phyloP scores from a whole-genome alignment of 1,140 invertebrate species.

The Nasonia longicornis region DNA sequence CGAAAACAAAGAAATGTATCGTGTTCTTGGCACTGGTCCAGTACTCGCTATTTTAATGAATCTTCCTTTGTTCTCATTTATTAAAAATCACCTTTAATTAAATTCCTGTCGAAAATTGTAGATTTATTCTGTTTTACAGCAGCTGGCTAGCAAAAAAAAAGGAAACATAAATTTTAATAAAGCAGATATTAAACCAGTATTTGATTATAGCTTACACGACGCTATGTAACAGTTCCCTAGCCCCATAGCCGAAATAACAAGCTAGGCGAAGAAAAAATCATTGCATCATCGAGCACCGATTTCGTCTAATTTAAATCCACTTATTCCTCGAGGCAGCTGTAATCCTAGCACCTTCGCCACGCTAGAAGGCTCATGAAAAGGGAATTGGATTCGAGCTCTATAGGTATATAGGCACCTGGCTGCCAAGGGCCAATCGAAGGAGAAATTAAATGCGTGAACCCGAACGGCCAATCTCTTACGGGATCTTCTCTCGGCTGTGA shows the following conservation, averaged over 20 bases:
- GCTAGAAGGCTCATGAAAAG: background rate
- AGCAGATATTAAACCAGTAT: no score
- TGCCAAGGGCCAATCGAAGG: background rate
- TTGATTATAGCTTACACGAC: no score
- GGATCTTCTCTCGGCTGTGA: background rate
- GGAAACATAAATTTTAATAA: no score
- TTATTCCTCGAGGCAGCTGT: constrained; percentile 6
- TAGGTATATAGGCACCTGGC: background rate
- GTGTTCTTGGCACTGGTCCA: no score
- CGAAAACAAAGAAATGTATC: no score
- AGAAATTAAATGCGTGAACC: constrained; percentile 1
- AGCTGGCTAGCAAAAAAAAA: no score
- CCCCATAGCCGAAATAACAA: background rate
- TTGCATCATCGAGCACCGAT: constrained; percentile 28
- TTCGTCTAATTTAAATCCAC: constrained; percentile 14
- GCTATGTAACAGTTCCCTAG: background rate
- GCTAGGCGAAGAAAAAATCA: background rate
- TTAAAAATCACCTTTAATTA: no score
- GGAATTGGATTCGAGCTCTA: constrained; percentile 15
- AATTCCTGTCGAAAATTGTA: no score
- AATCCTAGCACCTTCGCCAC: background rate
- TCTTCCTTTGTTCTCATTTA: no score
- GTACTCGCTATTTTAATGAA: no score
- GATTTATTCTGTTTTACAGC: no score
- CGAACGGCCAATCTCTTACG: background rate